Evolutionary conservation across 64 coral and sea anemone genomes (phyloP).

Genomic region (Montipora cactus): DNA sequence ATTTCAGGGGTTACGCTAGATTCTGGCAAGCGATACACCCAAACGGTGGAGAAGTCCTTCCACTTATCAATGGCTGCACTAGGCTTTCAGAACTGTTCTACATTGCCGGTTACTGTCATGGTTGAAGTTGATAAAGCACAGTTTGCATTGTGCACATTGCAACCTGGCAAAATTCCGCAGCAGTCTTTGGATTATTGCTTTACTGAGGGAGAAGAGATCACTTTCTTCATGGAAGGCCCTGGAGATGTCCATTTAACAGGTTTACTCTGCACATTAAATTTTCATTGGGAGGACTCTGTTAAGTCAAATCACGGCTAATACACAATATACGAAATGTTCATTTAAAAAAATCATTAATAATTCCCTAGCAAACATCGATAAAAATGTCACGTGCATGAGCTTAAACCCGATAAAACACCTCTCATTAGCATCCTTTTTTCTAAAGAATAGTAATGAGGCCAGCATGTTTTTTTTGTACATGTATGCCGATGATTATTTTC

Average conservation of each 20-base stretch:
- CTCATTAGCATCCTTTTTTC: too few relatives aligned
- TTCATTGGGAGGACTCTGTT: too few relatives aligned
- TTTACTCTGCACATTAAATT: not conserved
- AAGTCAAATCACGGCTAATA: too few relatives aligned
- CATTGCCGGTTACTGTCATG: constrained; percentile 90
- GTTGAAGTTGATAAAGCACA: constrained; percentile 96
- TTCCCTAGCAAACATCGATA: too few relatives aligned
- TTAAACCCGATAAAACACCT: too few relatives aligned
- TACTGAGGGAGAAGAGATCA: constrained; percentile 98
- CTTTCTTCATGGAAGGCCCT: constrained; percentile 93
- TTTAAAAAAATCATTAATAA: too few relatives aligned
- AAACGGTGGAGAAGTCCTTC: constrained; percentile 96
- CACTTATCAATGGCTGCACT: constrained; percentile 99
- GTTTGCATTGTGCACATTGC: constrained; percentile 92
- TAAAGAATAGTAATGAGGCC: too few relatives aligned
- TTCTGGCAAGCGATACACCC: constrained; percentile 94
- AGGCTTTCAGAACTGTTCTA: constrained; percentile 72
- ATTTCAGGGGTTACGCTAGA: constrained; percentile 91
- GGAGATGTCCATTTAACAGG: constrained; percentile 98
- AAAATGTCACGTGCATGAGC: too few relatives aligned
- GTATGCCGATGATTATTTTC: too few relatives aligned
- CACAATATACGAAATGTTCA: too few relatives aligned
- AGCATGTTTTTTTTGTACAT: too few relatives aligned
- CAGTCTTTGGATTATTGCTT: constrained; percentile 93
- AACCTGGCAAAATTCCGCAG: constrained; percentile 94